Percentiles rank a stretch among this genome's conserved stretches.
These are phyloP conservation scores for Xenus cinereus DNA, from an alignment of 2,113 vertebrate genomes.

Conservation along the genomic window DNA sequence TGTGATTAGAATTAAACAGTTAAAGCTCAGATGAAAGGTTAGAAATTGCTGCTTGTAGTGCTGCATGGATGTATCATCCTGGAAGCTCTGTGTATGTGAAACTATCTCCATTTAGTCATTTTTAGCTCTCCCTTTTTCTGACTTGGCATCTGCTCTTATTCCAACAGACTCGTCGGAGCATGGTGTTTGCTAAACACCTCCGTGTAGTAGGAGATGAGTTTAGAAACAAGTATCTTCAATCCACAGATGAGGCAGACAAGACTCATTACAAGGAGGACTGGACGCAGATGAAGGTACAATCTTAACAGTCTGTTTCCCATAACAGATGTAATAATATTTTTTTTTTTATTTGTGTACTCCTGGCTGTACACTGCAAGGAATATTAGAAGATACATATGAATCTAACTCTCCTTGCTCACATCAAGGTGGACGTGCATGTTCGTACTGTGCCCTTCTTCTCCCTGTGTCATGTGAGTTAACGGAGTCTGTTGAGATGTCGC, in stretches of 20 bases:
- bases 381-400: not conserved
- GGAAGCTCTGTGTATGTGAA: not conserved
- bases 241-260: slow-evolving; percentile 81
- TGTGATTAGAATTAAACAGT: not conserved
- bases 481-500: not conserved
- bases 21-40: not conserved
- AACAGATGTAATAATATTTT: not conserved
- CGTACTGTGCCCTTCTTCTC: not conserved
- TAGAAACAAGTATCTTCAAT: slow-evolving; percentile 83
- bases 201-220: slow-evolving; percentile 87
- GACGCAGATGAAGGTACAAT: slow-evolving; percentile 87
- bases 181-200: slow-evolving; percentile 94
- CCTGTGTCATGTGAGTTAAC: not conserved
- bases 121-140: not conserved
- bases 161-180: slow-evolving; percentile 89
- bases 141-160: not conserved
- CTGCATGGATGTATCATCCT: not conserved
- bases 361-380: not conserved
- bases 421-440: rapidly evolving
- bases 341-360: not conserved
- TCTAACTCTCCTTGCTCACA: not conserved
- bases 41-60: not conserved
- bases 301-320: not conserved
- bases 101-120: not conserved
- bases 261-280: slow-evolving; percentile 88